Conservation (phyloP, 2,797 vertebrate genomes). For the Momotus momota region DNA sequence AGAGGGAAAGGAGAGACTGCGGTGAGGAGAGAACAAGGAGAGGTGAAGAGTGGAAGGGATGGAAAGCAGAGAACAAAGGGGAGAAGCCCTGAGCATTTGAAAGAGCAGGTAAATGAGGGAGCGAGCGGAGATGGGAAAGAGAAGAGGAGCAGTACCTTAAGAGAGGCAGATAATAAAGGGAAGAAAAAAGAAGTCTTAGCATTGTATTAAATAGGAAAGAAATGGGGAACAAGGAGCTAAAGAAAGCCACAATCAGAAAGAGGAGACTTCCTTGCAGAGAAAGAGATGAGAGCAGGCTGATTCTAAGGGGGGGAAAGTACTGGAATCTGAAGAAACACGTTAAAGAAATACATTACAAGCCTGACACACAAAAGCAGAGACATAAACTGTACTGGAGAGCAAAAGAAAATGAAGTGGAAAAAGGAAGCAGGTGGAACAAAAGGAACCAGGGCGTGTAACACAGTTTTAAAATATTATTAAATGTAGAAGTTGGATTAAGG, state of each 20-base stretch:
- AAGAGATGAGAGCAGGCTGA: slow-evolving; percentile 12
- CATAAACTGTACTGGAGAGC: neutral
- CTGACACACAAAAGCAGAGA: slow-evolving; percentile 25
- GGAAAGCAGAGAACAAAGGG: slow-evolving; percentile 56
- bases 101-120: slow-evolving; percentile 55
- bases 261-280: slow-evolving; percentile 34
- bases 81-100: slow-evolving; percentile 25
- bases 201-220: slow-evolving; percentile 35
- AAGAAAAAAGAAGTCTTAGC: slow-evolving; percentile 32
- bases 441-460: neutral
- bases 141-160: slow-evolving; percentile 30
- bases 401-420: slow-evolving; percentile 9
- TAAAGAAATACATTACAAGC: slow-evolving; percentile 32
- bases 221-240: neutral
- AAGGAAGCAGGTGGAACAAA: slow-evolving; percentile 15
- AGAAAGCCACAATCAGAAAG: slow-evolving; percentile 31
- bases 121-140: neutral
- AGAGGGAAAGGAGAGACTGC: neutral
- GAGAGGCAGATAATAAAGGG: slow-evolving; percentile 37
- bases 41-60: slow-evolving; percentile 55
- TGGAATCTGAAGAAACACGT: neutral
- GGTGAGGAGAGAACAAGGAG: slow-evolving; percentile 22
- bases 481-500: neutral
- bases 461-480: slow-evolving; percentile 13
- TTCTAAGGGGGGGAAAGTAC: neutral